Conservation (phyloP, 2,888 invertebrate genomes). For the Biston stratarius region DNA sequence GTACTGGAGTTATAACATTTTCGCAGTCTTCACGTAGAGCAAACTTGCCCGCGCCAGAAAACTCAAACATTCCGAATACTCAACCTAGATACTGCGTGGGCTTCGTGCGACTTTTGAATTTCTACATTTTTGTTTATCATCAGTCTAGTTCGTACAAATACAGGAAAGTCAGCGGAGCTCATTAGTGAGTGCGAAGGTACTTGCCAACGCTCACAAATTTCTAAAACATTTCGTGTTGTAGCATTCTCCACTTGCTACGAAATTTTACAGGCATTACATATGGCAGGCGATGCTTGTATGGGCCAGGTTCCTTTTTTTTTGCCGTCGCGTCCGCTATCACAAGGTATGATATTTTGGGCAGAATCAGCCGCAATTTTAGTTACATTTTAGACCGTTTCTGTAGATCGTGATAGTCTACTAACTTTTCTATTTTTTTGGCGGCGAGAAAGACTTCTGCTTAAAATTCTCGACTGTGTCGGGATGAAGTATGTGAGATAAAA, state of each 20-base stretch:
- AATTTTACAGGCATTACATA: too few species aligned
- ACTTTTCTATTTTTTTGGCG: too few species aligned
- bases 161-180: slow-evolving; percentile 49
- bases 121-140: slow-evolving; percentile 36
- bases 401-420: too few species aligned
- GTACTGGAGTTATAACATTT: slow-evolving; percentile 14
- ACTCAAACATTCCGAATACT: slow-evolving; percentile 36
- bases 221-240: not conserved
- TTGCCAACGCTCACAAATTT: slow-evolving; percentile 4
- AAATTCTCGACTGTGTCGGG: too few species aligned
- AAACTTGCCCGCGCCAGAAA: slow-evolving; percentile 34
- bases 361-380: too few species aligned
- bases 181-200: slow-evolving; percentile 48
- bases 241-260: too few species aligned
- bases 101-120: slow-evolving; percentile 30
- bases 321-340: too few species aligned
- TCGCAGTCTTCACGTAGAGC: slow-evolving; percentile 11
- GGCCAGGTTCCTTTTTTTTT: too few species aligned
- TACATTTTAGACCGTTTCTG: too few species aligned
- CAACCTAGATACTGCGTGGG: slow-evolving; percentile 23
- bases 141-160: slow-evolving; percentile 39
- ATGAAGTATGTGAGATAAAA: too few species aligned
- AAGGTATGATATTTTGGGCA: not conserved
- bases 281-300: too few species aligned
- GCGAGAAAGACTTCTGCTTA: too few species aligned